Evolutionary conservation across 2,113 vertebrate species (phyloP).

Genomic region (human): GRCh38 chr3:196347501-196348000

Average conservation of each 20-base stretch:
- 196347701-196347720: constrained; percentile 91
- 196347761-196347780: constrained; percentile 89
- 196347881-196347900: constrained; percentile 78
- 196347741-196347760: constrained; percentile 88
- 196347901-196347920: constrained; percentile 73
- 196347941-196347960: constrained; percentile 67
- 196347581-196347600: background rate
- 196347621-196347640: constrained; percentile 11
- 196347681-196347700: constrained; percentile 91
- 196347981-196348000: constrained; percentile 67
- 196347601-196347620: background rate
- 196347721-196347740: constrained; percentile 92
- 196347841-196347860: background rate
- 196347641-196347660: constrained; percentile 57
- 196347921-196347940: constrained; percentile 75
- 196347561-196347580: background rate
- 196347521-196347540: background rate
- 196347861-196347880: constrained; percentile 61
- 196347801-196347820: constrained; percentile 78
- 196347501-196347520: background rate
- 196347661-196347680: constrained; percentile 86
- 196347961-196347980: constrained; percentile 62
- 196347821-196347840: constrained; percentile 68
- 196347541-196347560: background rate
- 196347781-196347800: constrained; percentile 86